phyloP scores from a whole-genome alignment of 2,888 invertebrate genomes.

The Hemithea aestivaria region DNA sequence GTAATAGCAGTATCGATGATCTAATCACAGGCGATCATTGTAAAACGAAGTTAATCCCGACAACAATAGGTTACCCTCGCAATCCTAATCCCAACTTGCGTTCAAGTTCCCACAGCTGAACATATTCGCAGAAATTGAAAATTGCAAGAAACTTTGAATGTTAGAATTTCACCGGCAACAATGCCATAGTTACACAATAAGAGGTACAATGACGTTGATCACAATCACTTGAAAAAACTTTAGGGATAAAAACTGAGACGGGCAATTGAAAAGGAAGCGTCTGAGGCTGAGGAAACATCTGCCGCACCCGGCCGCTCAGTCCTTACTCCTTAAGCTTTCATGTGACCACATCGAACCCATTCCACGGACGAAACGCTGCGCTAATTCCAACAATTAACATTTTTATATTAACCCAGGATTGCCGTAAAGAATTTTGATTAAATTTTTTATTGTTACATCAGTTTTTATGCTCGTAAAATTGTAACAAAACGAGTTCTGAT shows the following conservation, averaged over 20 bases:
- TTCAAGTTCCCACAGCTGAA: constrained; percentile 51
- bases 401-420: not conserved
- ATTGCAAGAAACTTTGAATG: constrained; percentile 57
- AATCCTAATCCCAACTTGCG: constrained; percentile 50
- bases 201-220: constrained; percentile 58
- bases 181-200: constrained; percentile 53
- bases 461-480: constrained; percentile 20
- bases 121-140: constrained; percentile 50
- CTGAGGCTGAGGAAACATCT: constrained; percentile 49
- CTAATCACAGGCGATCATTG: constrained; percentile 20
- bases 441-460: constrained; percentile 30
- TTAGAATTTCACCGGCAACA: constrained; percentile 59
- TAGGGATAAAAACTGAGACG: constrained; percentile 59
- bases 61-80: constrained; percentile 34
- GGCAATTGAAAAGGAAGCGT: constrained; percentile 70
- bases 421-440: constrained; percentile 37
- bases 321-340: constrained; percentile 28
- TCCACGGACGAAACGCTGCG: constrained; percentile 11
- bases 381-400: constrained; percentile 18
- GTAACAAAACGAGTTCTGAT: constrained; percentile 17
- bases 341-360: constrained; percentile 45
- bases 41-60: constrained; percentile 20
- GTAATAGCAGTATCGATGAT: constrained; percentile 26
- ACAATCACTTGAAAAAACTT: constrained; percentile 53
- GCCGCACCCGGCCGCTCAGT: constrained; percentile 61